Percentiles rank a stretch among this genome's conserved stretches.
These are phyloP conservation scores for Trachymyrmex cornetzi DNA, from an alignment of 1,140 invertebrate species.

Conservation along the genomic window DNA sequence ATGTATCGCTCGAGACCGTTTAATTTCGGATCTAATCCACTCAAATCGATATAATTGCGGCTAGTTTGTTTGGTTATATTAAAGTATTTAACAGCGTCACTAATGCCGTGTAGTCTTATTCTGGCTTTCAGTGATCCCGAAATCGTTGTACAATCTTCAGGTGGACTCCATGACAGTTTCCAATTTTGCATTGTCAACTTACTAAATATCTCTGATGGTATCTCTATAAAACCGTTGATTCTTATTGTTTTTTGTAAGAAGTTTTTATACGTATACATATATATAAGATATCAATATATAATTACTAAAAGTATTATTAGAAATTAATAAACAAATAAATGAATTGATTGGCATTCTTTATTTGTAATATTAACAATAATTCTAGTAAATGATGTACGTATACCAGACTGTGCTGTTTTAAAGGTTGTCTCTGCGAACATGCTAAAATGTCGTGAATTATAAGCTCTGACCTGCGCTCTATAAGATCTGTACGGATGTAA, in stretches of 20 bases:
- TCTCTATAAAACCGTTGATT: slow-evolving; percentile 57
- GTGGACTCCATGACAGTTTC: slow-evolving; percentile 61
- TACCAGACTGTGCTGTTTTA: slow-evolving; percentile 46
- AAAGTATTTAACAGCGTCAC: slow-evolving; percentile 37
- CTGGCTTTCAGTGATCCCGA: slow-evolving; percentile 49
- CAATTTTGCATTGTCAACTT: slow-evolving; percentile 37
- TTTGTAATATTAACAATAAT: background rate
- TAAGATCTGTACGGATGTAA: slow-evolving; percentile 63
- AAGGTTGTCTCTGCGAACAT: background rate
- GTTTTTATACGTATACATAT: background rate
- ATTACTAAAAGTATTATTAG: background rate
- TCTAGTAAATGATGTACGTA: background rate
- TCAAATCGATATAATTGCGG: background rate
- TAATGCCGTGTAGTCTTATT: slow-evolving; percentile 62
- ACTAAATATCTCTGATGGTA: slow-evolving; percentile 25
- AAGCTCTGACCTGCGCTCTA: slow-evolving; percentile 43
- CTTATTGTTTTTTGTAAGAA: background rate
- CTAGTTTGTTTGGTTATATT: background rate
- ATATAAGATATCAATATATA: background rate
- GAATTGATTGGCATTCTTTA: background rate
- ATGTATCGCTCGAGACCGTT: slow-evolving; percentile 64
- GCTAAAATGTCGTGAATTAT: slow-evolving; percentile 52
- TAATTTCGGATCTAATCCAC: background rate
- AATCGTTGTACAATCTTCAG: slow-evolving; percentile 66
- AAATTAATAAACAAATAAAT: background rate